Conservation (phyloP, 2,888 invertebrate genomes). For the Omphaloscelis lunosa region DNA sequence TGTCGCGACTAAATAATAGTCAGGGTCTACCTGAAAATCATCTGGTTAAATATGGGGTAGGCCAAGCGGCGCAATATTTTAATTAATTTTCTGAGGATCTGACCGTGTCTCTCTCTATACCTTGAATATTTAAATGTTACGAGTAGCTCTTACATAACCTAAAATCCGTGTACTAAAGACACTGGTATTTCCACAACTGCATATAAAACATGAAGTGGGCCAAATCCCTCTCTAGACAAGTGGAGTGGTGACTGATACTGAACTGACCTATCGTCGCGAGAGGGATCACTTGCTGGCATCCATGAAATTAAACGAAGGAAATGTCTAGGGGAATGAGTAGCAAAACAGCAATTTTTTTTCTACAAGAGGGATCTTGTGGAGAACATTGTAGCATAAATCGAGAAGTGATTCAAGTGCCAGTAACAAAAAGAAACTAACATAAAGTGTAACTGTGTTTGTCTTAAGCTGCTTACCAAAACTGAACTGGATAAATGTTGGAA, state of each 20-base stretch:
- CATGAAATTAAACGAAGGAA: constrained; percentile 9
- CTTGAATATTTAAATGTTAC: constrained; percentile 18
- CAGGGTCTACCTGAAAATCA: constrained; percentile 29
- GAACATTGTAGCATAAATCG: not conserved
- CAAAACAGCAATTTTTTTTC: no score
- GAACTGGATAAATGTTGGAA: no score
- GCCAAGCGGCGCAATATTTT: constrained; percentile 26
- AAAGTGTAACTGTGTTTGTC: not conserved
- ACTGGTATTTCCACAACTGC: not conserved
- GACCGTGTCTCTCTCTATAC: not conserved
- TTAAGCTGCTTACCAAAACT: not conserved
- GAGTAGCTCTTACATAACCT: not conserved
- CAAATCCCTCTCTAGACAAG: not conserved
- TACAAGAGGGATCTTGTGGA: not conserved
- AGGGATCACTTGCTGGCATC: not conserved
- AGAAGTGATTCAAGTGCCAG: not conserved
- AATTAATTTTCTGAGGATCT: constrained; percentile 37
- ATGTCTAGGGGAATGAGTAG: not conserved
- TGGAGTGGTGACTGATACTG: constrained; percentile 17
- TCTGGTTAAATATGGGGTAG: constrained; percentile 35
- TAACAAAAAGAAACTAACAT: no score
- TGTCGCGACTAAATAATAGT: constrained; percentile 53
- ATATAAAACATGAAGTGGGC: not conserved
- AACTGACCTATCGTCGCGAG: not conserved
- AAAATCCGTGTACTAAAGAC: not conserved